phyloP scores from a whole-genome alignment of 2,888 invertebrate genomes.

The Parasteatoda lunata region DNA sequence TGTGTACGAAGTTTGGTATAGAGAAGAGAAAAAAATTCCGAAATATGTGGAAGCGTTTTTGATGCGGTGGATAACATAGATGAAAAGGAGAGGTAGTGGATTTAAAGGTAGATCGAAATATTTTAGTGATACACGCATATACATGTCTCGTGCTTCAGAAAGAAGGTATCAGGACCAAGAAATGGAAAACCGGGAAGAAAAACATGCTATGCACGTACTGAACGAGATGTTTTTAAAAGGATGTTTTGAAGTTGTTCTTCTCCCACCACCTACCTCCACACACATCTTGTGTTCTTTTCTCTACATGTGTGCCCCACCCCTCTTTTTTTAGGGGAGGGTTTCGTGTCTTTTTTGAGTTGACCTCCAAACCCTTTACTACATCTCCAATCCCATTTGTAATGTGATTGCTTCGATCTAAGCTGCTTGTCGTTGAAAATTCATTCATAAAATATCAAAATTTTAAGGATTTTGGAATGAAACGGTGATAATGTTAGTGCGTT shows the following conservation, averaged over 20 bases:
- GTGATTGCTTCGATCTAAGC: constrained; percentile 55
- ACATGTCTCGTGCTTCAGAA: constrained; percentile 22
- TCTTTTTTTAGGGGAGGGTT: too few relatives aligned
- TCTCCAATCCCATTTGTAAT: constrained; percentile 51
- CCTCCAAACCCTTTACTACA: background rate
- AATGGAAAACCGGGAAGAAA: constrained; percentile 17
- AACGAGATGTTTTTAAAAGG: constrained; percentile 44
- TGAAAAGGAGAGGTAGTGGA: background rate
- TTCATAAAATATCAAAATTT: constrained; percentile 57
- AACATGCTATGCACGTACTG: constrained; percentile 14
- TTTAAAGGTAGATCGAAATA: constrained; percentile 33
- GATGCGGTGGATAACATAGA: constrained; percentile 2
- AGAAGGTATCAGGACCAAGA: constrained; percentile 48
- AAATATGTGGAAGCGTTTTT: constrained; percentile 46
- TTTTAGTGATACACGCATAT: constrained; percentile 46
- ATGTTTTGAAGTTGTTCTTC: constrained; percentile 1
- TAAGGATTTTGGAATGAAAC: constrained; percentile 1
- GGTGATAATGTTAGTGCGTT: too few relatives aligned
- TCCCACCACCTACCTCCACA: too few relatives aligned
- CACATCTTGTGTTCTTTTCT: too few relatives aligned
- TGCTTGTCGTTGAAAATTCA: constrained; percentile 58
- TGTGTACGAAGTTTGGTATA: constrained; percentile 25
- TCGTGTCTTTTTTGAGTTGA: too few relatives aligned
- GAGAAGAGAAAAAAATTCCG: constrained; percentile 41
- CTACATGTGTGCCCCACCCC: too few relatives aligned